Evolutionary conservation across 1,140 invertebrate species (phyloP).

Genomic region (Scaptomyza pallida): DNA sequence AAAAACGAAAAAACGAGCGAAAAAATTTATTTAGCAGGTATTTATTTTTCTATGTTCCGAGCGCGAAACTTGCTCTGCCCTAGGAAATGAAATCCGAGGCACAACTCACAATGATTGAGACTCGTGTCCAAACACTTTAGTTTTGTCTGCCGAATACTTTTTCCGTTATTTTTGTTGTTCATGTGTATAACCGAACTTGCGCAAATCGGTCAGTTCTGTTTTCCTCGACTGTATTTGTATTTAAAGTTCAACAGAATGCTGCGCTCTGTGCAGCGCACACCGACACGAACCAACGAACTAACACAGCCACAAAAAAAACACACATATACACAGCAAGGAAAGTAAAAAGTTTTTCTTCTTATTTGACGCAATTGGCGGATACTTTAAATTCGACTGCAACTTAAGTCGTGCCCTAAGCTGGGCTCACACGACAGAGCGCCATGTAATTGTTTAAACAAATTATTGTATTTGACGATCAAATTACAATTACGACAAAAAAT

Average conservation of each 20-base stretch:
- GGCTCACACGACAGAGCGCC: not conserved
- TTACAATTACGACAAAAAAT: slow-evolving; percentile 52
- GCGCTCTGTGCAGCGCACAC: slow-evolving; percentile 36
- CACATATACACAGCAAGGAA: slow-evolving; percentile 18
- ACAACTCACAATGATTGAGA: slow-evolving; percentile 17
- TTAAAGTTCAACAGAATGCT: slow-evolving; percentile 42
- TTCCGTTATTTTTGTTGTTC: not conserved
- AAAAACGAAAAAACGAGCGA: slow-evolving; percentile 29
- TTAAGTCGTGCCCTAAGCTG: not conserved
- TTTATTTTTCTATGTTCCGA: slow-evolving; percentile 10
- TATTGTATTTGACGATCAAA: slow-evolving; percentile 41
- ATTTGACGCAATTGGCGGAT: slow-evolving; percentile 35
- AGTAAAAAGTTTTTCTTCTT: slow-evolving; percentile 42
- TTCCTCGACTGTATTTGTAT: slow-evolving; percentile 27
- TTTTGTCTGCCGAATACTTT: too few relatives aligned
- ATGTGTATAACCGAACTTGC: slow-evolving; percentile 30
- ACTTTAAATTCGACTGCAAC: slow-evolving; percentile 16
- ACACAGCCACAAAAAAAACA: slow-evolving; percentile 4
- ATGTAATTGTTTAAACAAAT: not conserved
- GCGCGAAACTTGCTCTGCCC: slow-evolving; percentile 19
- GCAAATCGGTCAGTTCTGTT: slow-evolving; percentile 13
- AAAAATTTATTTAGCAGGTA: slow-evolving; percentile 56
- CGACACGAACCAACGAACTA: slow-evolving; percentile 4
- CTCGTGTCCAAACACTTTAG: not conserved
- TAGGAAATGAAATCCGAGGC: slow-evolving; percentile 20